Evolutionary conservation across 2,888 invertebrate genomes (phyloP).

Genomic region (Tetragnatha montana): DNA sequence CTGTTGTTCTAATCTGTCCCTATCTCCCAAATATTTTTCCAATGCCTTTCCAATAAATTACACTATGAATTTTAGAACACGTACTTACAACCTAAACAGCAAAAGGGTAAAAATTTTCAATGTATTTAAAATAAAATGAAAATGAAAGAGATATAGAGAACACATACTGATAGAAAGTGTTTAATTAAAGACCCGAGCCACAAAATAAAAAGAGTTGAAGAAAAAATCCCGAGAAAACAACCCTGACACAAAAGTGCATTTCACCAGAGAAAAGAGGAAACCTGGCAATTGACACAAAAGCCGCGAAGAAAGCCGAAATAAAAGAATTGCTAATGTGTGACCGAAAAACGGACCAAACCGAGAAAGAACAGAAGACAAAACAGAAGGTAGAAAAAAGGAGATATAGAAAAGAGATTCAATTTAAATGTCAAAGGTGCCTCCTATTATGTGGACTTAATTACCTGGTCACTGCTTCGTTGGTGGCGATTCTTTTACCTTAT

Average conservation of each 20-base stretch:
- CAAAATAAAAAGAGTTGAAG: background rate
- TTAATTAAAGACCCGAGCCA: background rate
- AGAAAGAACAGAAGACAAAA: conserved; percentile 18
- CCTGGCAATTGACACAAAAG: conserved; percentile 40
- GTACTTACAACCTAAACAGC: no score
- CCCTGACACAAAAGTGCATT: background rate
- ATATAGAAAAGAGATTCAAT: conserved; percentile 48
- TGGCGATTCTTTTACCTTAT: conserved; percentile 58
- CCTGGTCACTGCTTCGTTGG: conserved; percentile 60
- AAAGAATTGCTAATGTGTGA: conserved; percentile 2
- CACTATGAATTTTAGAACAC: no score
- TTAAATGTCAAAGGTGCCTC: conserved; percentile 54
- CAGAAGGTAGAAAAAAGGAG: background rate
- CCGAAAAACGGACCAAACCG: background rate
- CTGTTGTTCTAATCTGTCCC: no score
- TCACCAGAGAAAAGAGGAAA: background rate
- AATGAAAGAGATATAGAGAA: no score
- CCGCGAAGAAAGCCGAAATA: conserved; percentile 19
- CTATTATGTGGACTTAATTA: conserved; percentile 66
- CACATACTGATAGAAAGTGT: background rate
- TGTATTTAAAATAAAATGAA: no score
- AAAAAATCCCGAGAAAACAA: background rate
- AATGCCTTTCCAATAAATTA: no score
- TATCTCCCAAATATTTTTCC: no score
- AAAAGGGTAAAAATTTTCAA: no score